Evolutionary conservation across 2,797 vertebrate genomes (phyloP), one percentile per base, ranked within the genome.

Genomic region (Trachurus trachurus): DNA sequence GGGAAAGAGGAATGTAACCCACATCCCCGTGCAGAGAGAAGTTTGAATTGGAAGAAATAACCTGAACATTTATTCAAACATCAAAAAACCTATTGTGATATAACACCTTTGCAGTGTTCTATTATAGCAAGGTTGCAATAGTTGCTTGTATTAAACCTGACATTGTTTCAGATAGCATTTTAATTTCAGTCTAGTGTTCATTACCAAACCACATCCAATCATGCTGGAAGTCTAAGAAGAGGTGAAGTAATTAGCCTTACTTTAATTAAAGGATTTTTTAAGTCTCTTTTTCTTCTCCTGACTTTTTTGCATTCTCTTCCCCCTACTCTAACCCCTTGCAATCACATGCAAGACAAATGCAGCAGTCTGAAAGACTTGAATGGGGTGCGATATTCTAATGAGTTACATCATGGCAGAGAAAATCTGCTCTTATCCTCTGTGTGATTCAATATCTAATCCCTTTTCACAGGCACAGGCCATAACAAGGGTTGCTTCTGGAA

Each of bases 381-480:
- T 66, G 53, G 74, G 57, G 49, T 84, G 79, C 80, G 86, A 93
- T 92, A 81, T 83, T 83, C 86, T 82, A 84, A 89, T 86, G 81
- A 88, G 84, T 88, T 91, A 87, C 89, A 92, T 92, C 83, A 85
- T 42, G 60, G 81, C 73, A 78, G 75, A 78, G 85, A 88, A 80
- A 82, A 87, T 86, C 78, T 84, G 78, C 70, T 86, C 85, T 82
- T 90, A 85, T 87, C 82, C 81, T 85, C 82, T 61, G 65, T 64
- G 76, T 85, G 86, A 88, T 84, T 91, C 82, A 81, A 76, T 85
- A 92, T 85, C 84, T 92, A 93, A 92, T 89, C 87, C 83, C 69
- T 77, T 81, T 85, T 79, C 82, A 68, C 71, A 89, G 78, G 61
- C 87, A 87, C 81, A 65, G 45, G 69, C 70, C 76, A 87, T 82